A percentile compares a stretch with the other conserved stretches of the same genome.
Conservation (phyloP, 1,140 invertebrate species). For the Pogonognathellus flavescens region DNA sequence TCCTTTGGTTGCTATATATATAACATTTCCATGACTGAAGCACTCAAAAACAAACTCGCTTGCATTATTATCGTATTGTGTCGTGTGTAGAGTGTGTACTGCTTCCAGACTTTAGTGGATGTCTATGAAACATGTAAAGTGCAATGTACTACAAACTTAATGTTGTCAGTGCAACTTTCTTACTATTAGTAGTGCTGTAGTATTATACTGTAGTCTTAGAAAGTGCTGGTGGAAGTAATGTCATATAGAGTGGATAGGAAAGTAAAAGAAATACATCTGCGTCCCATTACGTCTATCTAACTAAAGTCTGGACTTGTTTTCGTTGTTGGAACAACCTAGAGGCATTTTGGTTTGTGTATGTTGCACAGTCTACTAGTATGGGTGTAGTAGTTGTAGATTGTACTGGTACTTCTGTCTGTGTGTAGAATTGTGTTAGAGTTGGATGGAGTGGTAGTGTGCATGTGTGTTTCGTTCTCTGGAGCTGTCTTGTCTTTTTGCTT, state of each 20-base stretch:
- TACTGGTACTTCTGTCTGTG: too few relatives aligned
- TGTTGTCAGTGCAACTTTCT: slow-evolving; percentile 14
- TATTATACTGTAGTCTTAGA: background rate
- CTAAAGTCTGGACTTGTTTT: background rate
- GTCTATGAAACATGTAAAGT: slow-evolving; percentile 10
- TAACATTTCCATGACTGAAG: too few relatives aligned
- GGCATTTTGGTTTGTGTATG: background rate
- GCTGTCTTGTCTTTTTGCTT: background rate
- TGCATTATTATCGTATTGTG: too few relatives aligned
- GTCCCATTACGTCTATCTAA: slow-evolving; percentile 7
- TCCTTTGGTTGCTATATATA: too few relatives aligned
- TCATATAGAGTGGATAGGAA: too few relatives aligned
- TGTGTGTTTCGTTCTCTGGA: background rate
- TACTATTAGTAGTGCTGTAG: background rate
- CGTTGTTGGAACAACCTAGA: background rate
- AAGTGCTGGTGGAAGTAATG: background rate
- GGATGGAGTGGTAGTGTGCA: too few relatives aligned
- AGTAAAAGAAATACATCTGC: slow-evolving; percentile 22
- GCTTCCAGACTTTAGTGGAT: too few relatives aligned
- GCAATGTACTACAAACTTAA: background rate
- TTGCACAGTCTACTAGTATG: too few relatives aligned
- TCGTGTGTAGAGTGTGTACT: too few relatives aligned
- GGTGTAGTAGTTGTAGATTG: too few relatives aligned
- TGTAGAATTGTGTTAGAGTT: too few relatives aligned
- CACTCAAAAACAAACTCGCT: too few relatives aligned